Percentiles rank a stretch among this genome's conserved stretches.
Evolutionary conservation across 2,113 vertebrate species (phyloP).

Genomic region (Leuciscus idus): DNA sequence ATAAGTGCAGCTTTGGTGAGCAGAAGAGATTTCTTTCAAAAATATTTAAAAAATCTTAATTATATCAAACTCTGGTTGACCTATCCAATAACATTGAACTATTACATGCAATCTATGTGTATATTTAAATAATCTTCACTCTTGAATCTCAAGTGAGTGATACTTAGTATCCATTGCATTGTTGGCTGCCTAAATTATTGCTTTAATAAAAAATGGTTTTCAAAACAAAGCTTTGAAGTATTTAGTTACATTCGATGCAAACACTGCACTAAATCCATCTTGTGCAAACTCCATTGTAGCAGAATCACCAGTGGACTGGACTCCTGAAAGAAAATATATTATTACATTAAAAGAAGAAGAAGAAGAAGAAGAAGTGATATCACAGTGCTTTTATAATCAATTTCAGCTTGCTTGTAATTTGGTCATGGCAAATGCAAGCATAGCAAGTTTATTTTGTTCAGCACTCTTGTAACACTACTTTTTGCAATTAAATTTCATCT

Average conservation of each 20-base stretch:
- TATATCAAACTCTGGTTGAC: no score
- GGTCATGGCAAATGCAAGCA: background rate
- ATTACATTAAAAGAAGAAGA: no score
- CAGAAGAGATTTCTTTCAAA: no score
- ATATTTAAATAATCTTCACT: no score
- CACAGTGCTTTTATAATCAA: background rate
- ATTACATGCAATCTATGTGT: no score
- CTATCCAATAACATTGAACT: no score
- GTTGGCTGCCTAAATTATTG: background rate
- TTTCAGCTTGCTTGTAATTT: background rate
- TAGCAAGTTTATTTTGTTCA: background rate
- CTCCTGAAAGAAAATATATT: slow-evolving; percentile 58
- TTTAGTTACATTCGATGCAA: slow-evolving; percentile 48
- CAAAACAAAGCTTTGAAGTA: background rate
- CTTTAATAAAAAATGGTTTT: background rate
- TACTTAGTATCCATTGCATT: background rate
- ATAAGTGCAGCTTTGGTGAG: no score
- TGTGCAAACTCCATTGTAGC: slow-evolving; percentile 74
- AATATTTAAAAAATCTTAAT: no score
- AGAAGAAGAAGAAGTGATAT: no score
- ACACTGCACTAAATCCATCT: slow-evolving; percentile 69
- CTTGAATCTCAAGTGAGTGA: no score
- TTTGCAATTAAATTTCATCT: background rate
- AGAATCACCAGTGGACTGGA: slow-evolving; percentile 63
- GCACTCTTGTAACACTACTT: background rate